phyloP scores from a whole-genome alignment of 2,888 invertebrate species.

The Xylota segnis region DNA sequence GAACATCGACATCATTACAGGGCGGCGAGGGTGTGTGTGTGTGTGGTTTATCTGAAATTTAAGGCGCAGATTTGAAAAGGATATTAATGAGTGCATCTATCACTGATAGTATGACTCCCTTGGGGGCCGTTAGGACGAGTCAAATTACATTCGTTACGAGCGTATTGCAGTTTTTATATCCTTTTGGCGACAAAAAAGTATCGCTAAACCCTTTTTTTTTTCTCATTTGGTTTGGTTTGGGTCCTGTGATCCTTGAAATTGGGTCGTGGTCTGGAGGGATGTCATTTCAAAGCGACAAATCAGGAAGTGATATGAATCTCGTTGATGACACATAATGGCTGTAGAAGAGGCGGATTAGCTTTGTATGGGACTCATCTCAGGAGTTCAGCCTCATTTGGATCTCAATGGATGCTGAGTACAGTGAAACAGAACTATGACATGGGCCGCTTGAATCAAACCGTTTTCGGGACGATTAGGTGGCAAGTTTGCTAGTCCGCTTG shows the following conservation, averaged over 20 bases:
- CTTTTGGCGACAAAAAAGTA: neutral
- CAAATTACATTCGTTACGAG: slow-evolving; percentile 30
- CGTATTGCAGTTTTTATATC: slow-evolving; percentile 8
- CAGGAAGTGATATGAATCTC: too few species aligned
- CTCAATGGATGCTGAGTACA: too few species aligned
- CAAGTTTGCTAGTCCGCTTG: too few species aligned
- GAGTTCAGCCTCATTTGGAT: too few species aligned
- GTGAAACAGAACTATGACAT: too few species aligned
- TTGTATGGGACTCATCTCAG: too few species aligned
- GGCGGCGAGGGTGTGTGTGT: neutral
- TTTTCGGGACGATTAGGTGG: too few species aligned
- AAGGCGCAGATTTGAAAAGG: slow-evolving; percentile 60
- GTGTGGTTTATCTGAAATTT: slow-evolving; percentile 45
- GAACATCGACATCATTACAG: slow-evolving; percentile 64
- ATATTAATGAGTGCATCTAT: slow-evolving; percentile 72
- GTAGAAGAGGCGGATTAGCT: too few species aligned
- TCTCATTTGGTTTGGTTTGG: neutral
- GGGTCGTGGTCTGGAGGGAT: neutral
- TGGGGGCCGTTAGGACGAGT: slow-evolving; percentile 49
- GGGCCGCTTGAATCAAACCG: too few species aligned
- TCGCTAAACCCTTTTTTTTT: slow-evolving; percentile 39
- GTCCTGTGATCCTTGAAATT: slow-evolving; percentile 1
- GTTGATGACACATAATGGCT: too few species aligned
- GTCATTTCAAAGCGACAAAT: neutral
- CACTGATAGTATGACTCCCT: slow-evolving; percentile 59